Percentiles rank a stretch among this genome's conserved stretches.
These are phyloP conservation scores for Kradibia gibbosae DNA, from an alignment of 1,140 invertebrate genomes.

Conservation along the genomic window DNA sequence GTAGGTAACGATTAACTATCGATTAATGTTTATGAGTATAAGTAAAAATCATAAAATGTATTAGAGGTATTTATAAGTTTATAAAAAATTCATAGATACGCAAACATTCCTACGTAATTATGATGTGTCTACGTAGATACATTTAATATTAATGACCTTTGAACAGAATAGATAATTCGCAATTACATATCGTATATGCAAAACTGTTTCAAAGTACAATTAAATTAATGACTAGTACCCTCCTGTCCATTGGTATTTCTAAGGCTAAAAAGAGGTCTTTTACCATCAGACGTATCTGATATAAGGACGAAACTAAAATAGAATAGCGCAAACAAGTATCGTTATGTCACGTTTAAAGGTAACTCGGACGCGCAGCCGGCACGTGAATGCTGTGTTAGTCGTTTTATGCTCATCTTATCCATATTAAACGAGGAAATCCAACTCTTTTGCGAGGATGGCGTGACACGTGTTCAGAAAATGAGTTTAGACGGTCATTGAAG, in stretches of 20 bases:
- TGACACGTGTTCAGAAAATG: conserved; percentile 23
- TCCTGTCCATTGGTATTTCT: neutral
- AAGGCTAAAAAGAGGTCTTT: conserved; percentile 10
- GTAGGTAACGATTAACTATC: too few relatives aligned
- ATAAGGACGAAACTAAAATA: conserved; percentile 14
- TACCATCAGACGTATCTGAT: neutral
- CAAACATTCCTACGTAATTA: too few relatives aligned
- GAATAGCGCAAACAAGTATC: neutral
- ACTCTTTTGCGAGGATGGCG: neutral
- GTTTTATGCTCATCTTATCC: conserved; percentile 31
- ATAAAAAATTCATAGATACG: too few relatives aligned
- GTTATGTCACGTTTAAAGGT: conserved; percentile 20
- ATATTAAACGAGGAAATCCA: conserved; percentile 49
- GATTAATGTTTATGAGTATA: too few relatives aligned
- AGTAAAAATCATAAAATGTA: too few relatives aligned
- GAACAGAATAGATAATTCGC: conserved; percentile 1
- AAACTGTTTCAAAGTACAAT: neutral
- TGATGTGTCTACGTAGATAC: too few relatives aligned
- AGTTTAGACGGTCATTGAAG: conserved; percentile 38
- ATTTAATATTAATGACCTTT: conserved; percentile 15
- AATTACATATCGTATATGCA: conserved; percentile 12
- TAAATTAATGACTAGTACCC: neutral
- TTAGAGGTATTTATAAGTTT: too few relatives aligned
- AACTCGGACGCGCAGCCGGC: neutral
- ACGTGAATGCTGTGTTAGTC: neutral